phyloP scores from a whole-genome alignment of 92 coral and sea anemone species.

The Scolanthus callimorphus region DNA sequence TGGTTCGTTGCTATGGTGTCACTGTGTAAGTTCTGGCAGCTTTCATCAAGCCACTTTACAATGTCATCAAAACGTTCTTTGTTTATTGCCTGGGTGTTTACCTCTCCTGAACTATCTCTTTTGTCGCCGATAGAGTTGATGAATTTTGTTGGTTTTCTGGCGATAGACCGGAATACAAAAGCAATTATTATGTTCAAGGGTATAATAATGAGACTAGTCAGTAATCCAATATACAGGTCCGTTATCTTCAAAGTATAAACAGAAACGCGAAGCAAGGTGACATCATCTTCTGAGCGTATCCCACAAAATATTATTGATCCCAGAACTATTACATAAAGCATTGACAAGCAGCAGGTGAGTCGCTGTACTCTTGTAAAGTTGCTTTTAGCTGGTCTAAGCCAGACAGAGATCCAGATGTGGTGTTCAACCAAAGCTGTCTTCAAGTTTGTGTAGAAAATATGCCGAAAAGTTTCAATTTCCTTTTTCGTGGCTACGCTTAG shows the following conservation, averaged over 20 bases:
- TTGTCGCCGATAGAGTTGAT: background rate
- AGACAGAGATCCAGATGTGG: constrained; percentile 35
- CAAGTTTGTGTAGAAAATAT: constrained; percentile 5
- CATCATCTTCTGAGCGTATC: background rate
- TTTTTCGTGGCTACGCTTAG: constrained; percentile 1
- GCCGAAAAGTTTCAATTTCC: constrained; percentile 9
- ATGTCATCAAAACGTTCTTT: constrained; percentile 13
- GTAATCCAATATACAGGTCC: constrained; percentile 2
- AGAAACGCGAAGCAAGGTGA: background rate
- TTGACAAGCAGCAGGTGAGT: constrained; percentile 17
- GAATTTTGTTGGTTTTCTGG: constrained; percentile 12
- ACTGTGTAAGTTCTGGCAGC: background rate
- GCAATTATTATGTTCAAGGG: constrained; percentile 6
- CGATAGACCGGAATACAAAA: constrained; percentile 15
- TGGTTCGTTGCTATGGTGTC: background rate
- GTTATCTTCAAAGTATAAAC: background rate
- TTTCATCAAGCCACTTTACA: constrained; percentile 10
- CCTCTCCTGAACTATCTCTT: background rate
- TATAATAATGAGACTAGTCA: background rate
- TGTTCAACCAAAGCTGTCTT: constrained; percentile 6
- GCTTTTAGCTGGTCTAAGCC: constrained; percentile 24
- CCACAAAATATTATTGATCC: background rate
- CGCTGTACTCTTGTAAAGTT: constrained; percentile 35
- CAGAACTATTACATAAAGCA: constrained; percentile 1
- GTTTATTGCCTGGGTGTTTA: background rate